Conservation (phyloP, 2,797 vertebrate species). For the Malacoctenus gilli region DNA sequence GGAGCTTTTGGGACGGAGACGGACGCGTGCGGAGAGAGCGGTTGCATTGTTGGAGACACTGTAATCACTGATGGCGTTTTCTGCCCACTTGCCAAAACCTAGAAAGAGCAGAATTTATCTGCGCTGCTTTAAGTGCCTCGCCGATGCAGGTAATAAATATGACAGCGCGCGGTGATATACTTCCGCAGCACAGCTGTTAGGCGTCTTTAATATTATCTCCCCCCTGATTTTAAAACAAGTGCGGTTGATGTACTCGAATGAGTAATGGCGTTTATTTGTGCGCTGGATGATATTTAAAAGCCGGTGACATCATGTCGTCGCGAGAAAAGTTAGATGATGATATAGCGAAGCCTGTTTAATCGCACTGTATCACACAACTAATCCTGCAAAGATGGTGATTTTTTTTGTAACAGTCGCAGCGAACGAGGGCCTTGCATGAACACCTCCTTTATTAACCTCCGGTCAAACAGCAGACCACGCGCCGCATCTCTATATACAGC, state of each 20-base stretch:
- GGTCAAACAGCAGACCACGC: too few relatives aligned
- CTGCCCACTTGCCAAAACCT: conserved; percentile 70
- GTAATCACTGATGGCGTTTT: conserved; percentile 51
- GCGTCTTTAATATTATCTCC: conserved; percentile 72
- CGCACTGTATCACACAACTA: too few relatives aligned
- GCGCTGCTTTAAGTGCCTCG: conserved; percentile 75
- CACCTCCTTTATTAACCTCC: too few relatives aligned
- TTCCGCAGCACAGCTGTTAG: conserved; percentile 71
- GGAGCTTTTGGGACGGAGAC: conserved; percentile 77
- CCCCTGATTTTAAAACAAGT: conserved; percentile 69
- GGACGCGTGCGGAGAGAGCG: conserved; percentile 55
- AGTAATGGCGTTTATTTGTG: conserved; percentile 57
- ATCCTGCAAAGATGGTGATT: too few relatives aligned
- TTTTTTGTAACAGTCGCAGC: too few relatives aligned
- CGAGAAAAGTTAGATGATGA: conserved; percentile 45
- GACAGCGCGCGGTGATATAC: conserved; percentile 75
- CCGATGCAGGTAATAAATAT: conserved; percentile 80
- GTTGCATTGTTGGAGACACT: conserved; percentile 50
- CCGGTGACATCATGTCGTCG: conserved; percentile 28
- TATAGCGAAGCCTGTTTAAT: too few relatives aligned
- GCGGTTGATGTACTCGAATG: conserved; percentile 68
- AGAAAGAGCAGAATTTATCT: conserved; percentile 80
- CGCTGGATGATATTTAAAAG: conserved; percentile 48
- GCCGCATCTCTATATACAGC: too few relatives aligned
- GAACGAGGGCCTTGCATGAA: neutral